Evolutionary conservation across 2,888 invertebrate species (phyloP).

Genomic region (Cataglyphis cursor): DNA sequence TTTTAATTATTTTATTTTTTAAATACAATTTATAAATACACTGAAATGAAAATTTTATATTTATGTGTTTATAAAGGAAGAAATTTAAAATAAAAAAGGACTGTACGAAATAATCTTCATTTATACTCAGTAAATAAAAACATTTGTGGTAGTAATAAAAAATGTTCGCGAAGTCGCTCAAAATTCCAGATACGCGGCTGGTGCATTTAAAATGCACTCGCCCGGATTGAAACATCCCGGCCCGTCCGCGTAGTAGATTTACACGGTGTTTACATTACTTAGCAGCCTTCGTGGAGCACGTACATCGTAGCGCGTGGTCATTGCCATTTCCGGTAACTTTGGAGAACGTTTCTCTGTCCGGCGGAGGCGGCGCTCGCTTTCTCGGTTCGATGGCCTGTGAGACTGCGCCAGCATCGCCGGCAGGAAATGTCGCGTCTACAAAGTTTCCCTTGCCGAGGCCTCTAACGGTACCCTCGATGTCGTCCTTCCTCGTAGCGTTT

Average conservation of each 20-base stretch:
- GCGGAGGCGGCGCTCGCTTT: constrained; percentile 16
- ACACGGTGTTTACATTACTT: constrained; percentile 83
- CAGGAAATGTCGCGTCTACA: constrained; percentile 83
- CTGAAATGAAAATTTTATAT: neutral
- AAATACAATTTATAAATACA: neutral
- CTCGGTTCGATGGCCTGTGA: constrained; percentile 61
- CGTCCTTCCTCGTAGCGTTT: constrained; percentile 50
- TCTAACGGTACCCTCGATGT: constrained; percentile 57
- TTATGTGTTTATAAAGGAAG: neutral
- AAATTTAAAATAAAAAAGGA: neutral
- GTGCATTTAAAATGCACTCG: constrained; percentile 40
- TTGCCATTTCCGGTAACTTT: constrained; percentile 62
- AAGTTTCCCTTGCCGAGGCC: constrained; percentile 77
- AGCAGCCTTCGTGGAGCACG: constrained; percentile 69
- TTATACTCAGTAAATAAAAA: neutral
- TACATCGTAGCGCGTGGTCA: constrained; percentile 50
- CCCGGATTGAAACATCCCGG: constrained; percentile 57
- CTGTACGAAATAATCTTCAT: neutral
- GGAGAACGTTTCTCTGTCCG: constrained; percentile 57
- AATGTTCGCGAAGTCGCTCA: neutral
- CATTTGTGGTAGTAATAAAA: neutral
- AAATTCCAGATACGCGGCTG: constrained; percentile 28
- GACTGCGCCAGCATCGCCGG: constrained; percentile 63
- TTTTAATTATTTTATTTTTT: neutral
- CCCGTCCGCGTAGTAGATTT: constrained; percentile 70